These are phyloP conservation scores for Anguilla pacifica DNA, from an alignment of 2,797 vertebrate species.

Conservation along the genomic window DNA sequence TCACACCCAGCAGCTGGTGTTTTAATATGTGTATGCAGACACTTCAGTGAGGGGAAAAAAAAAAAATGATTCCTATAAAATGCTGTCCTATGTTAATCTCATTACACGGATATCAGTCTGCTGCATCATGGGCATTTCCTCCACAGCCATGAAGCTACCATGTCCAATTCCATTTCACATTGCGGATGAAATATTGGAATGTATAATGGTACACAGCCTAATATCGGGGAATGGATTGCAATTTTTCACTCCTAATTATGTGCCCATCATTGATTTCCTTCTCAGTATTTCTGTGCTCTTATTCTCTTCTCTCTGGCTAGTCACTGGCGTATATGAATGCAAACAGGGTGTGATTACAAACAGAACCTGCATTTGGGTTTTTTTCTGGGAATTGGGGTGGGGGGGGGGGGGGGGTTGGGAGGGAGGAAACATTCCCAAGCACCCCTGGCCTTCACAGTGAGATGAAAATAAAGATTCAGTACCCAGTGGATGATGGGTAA, in stretches of 20 bases:
- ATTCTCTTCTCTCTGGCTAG: neutral
- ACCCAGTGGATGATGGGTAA: neutral
- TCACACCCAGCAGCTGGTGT: neutral
- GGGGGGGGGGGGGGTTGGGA: neutral
- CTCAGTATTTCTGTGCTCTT: neutral
- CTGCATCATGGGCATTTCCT: constrained; percentile 19
- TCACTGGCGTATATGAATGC: neutral
- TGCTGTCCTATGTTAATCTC: constrained; percentile 28
- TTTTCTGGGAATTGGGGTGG: neutral
- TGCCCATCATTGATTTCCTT: constrained; percentile 15
- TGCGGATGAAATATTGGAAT: constrained; percentile 28
- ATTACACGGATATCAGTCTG: constrained; percentile 32
- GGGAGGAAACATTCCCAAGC: neutral
- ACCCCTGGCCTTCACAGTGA: neutral
- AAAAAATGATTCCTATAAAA: constrained; percentile 28
- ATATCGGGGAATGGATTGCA: constrained; percentile 13
- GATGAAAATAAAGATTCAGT: neutral
- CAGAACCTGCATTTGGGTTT: neutral
- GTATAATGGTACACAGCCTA: constrained; percentile 28
- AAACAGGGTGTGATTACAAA: neutral
- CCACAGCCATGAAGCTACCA: constrained; percentile 20
- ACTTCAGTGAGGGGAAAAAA: neutral
- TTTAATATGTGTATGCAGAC: neutral
- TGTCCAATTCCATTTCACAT: constrained; percentile 21
- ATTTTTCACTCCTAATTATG: constrained; percentile 23